These are phyloP conservation scores for Sebastes diploproa DNA, from an alignment of 2,797 vertebrate species.

Conservation along the genomic window DNA sequence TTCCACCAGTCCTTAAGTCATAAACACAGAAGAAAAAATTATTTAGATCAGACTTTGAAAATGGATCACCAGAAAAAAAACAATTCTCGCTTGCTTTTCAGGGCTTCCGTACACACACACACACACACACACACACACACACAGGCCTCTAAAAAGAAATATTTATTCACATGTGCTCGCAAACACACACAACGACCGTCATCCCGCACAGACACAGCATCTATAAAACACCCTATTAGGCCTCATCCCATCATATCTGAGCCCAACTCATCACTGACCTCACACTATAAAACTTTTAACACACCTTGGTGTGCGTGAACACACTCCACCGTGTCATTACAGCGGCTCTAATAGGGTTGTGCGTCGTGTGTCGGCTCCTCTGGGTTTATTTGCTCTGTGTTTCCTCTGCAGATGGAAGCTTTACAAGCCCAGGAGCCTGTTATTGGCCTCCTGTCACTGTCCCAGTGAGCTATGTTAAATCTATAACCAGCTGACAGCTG, in stretches of 20 bases:
- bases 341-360: conserved; percentile 72
- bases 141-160: conserved; percentile 27
- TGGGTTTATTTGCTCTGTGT: conserved; percentile 73
- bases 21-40: too few relatives aligned
- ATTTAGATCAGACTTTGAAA: too few relatives aligned
- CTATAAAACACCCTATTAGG: conserved; percentile 77
- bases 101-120: not conserved
- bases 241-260: conserved; percentile 77
- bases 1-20: too few relatives aligned
- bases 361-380: conserved; percentile 59
- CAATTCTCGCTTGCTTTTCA: too few relatives aligned
- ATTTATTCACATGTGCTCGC: conserved; percentile 33
- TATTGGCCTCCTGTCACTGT: conserved; percentile 77
- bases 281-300: conserved; percentile 81
- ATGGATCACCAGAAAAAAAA: too few relatives aligned
- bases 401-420: conserved; percentile 78
- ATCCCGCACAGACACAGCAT: conserved; percentile 37
- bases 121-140: not conserved
- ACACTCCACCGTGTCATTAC: conserved; percentile 72
- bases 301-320: conserved; percentile 66
- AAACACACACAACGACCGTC: conserved; percentile 39
- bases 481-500: conserved; percentile 74
- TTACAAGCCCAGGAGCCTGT: conserved; percentile 75
- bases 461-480: conserved; percentile 76
- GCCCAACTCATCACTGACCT: conserved; percentile 80